Evolutionary conservation across 2,113 vertebrate genomes (phyloP), one percentile per base, ranked within the genome.

Genomic region (Phyllopteryx taeniolatus): DNA sequence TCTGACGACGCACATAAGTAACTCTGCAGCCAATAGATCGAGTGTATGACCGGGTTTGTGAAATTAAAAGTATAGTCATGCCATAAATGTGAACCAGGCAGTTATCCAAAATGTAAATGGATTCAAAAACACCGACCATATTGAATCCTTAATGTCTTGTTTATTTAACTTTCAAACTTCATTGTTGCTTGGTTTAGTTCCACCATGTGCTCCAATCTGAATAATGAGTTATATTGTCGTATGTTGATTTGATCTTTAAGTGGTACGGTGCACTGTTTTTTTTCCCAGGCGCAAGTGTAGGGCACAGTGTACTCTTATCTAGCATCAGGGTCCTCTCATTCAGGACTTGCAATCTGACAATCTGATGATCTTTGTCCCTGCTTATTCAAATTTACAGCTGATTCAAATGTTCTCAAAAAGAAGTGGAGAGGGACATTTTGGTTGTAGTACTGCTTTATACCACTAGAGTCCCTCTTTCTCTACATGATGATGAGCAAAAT

Each of bases 161-260:
- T 61, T 33, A 61, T 61, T 35, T 61, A 35, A 61, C 31, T 31
- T 35, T 61, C 31, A 61, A 61, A 61, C 31, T 15, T 19, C 31
- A 61, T 61, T 61, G 59, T 60, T 17, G 57, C 57, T 60, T 8
- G 57, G 2, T 61, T 61, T 61, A 61, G 14, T 2, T 61, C 59
- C 15, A 61, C 31, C 15, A 8, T 31, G 31, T 15, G 13, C 31
- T 61, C 14, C 15, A 14, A 33, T 61, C 2, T 35, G 59, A 61
- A 59, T 14, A 31, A 61, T 35, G 0, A 33, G 6, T 61, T 61
- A 56, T n/a, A 61, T 61, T 61, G 59, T 61, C 14, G 0, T 35
- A 61, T 17, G 31, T 61, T 61, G 59, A 61, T 61, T 35, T 61
- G 31, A 61, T 61, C 31, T 61, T 61, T 17, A 61, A 61, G 31